Conservation (phyloP, 2,113 vertebrate genomes). For the Albula glossodonta region DNA sequence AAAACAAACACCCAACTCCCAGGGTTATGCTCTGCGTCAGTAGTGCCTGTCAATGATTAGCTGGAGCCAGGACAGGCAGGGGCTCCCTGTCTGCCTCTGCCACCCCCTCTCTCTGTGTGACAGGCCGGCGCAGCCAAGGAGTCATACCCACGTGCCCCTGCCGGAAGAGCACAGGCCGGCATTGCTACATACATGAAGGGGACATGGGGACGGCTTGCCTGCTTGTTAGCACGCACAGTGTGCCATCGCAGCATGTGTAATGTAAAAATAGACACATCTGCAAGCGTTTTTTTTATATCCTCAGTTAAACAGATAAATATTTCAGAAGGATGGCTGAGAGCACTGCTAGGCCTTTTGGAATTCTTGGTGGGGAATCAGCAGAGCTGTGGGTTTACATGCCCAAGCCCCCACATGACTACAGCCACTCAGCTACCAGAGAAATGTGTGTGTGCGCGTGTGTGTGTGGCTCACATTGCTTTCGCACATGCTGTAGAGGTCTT, state of each 20-base stretch:
- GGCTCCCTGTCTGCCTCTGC: neutral
- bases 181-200: neutral
- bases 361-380: constrained; percentile 12
- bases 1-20: neutral
- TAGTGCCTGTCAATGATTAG: neutral
- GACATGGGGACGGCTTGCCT: neutral
- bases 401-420: neutral
- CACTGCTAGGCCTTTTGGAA: neutral
- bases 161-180: neutral
- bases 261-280: neutral
- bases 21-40: neutral
- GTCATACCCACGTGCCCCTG: neutral
- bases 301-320: neutral
- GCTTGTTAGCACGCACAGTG: neutral
- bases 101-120: neutral
- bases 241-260: neutral
- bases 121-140: neutral
- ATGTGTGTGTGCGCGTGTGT: neutral
- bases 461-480: constrained; percentile 1
- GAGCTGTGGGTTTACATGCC: neutral
- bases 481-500: neutral
- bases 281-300: neutral
- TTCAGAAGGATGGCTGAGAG: neutral
- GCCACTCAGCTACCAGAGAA: neutral
- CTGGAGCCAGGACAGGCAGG: neutral